phyloP scores from a whole-genome alignment of 2,113 vertebrate species.

The Isurus oxyrinchus region DNA sequence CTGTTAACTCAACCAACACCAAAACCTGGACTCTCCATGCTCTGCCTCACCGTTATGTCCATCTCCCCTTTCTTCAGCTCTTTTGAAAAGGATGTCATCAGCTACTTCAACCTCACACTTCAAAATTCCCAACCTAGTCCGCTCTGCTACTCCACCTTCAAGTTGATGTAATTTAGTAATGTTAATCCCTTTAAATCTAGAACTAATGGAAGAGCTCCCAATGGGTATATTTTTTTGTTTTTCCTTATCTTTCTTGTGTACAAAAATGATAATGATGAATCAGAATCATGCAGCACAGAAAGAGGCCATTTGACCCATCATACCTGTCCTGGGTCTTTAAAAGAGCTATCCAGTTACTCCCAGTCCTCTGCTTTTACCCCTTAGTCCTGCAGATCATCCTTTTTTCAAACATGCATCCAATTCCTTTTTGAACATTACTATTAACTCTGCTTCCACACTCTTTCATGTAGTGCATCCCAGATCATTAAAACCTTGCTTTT shows the following conservation, averaged over 20 bases:
- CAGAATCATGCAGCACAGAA: background rate
- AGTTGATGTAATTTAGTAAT: background rate
- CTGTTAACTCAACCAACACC: background rate
- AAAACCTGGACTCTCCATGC: background rate
- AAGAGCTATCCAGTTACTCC: background rate
- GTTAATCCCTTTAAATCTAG: background rate
- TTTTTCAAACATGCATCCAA: too few relatives aligned
- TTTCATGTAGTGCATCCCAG: background rate
- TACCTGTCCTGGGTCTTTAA: background rate
- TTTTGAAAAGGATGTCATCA: background rate
- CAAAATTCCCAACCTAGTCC: background rate
- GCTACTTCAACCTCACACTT: background rate
- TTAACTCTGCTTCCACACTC: background rate
- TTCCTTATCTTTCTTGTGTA: background rate
- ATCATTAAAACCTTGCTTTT: background rate
- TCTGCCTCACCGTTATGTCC: background rate
- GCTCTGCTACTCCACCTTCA: background rate
- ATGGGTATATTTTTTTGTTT: background rate
- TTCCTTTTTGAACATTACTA: background rate
- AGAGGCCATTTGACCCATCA: background rate
- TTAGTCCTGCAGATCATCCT: too few relatives aligned
- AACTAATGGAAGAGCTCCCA: background rate
- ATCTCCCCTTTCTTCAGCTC: background rate
- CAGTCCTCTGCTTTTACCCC: too few relatives aligned
- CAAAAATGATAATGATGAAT: background rate